Evolutionary conservation across 2,888 invertebrate species (phyloP).

Genomic region (Eretmocerus hayati): DNA sequence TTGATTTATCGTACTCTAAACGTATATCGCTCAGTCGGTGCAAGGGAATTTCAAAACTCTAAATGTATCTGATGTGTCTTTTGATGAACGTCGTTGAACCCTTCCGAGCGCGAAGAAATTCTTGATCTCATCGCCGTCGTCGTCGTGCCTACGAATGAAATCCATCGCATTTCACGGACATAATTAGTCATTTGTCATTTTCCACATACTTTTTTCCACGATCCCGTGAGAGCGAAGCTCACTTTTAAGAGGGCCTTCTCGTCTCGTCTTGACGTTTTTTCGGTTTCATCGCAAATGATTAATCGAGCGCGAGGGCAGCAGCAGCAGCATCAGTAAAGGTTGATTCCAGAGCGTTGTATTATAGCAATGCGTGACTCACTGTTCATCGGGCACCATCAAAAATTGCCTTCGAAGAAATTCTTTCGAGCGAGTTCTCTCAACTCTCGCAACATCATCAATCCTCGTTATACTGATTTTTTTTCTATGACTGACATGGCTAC

Average conservation of each 20-base stretch:
- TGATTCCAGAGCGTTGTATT: too few relatives aligned
- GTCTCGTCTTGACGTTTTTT: constrained; percentile 18
- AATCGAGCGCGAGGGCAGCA: constrained; percentile 20
- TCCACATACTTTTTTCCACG: not conserved
- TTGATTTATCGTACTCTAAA: too few relatives aligned
- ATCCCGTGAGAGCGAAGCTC: too few relatives aligned
- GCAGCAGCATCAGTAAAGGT: constrained; percentile 3
- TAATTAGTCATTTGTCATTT: constrained; percentile 21
- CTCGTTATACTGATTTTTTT: constrained; percentile 20
- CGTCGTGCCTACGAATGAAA: not conserved
- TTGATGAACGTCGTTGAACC: too few relatives aligned
- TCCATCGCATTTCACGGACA: not conserved
- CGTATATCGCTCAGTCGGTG: too few relatives aligned
- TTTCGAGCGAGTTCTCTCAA: too few relatives aligned
- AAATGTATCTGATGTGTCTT: too few relatives aligned
- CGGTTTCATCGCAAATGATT: constrained; percentile 22
- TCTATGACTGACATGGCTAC: too few relatives aligned
- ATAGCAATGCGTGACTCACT: constrained; percentile 21
- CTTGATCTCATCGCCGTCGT: not conserved
- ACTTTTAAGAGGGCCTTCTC: too few relatives aligned
- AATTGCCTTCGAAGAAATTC: constrained; percentile 17
- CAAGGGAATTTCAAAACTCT: too few relatives aligned
- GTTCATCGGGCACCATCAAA: not conserved
- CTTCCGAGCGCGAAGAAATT: too few relatives aligned
- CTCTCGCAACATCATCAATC: constrained; percentile 19